A percentile compares a stretch with the other conserved stretches of the same genome.
These are phyloP conservation scores for Drosophila longiperda DNA, from an alignment of 2,888 invertebrate genomes.

Conservation along the genomic window DNA sequence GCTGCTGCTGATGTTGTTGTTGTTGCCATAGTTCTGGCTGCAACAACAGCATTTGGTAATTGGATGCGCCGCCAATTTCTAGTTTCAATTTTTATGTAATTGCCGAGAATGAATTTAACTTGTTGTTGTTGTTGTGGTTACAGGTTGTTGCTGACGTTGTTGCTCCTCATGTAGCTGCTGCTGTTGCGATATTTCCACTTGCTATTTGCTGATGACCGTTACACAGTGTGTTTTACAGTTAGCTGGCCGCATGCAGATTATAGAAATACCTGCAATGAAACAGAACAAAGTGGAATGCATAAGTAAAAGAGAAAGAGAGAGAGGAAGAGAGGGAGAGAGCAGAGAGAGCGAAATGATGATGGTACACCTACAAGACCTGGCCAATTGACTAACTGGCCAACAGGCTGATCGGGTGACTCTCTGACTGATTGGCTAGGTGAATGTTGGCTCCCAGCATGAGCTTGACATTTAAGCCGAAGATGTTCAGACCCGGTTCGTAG, in stretches of 20 bases:
- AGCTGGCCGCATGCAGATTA: conserved; percentile 66
- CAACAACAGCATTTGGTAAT: conserved; percentile 64
- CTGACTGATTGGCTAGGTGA: conserved; percentile 33
- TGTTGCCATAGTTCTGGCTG: conserved; percentile 59
- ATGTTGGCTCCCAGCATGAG: conserved; percentile 53
- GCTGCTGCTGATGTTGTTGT: conserved; percentile 32
- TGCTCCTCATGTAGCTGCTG: conserved; percentile 18
- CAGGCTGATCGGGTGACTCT: background rate
- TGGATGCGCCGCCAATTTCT: conserved; percentile 56
- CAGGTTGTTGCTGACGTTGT: conserved; percentile 40
- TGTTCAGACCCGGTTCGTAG: conserved; percentile 20
- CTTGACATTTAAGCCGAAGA: conserved; percentile 72
- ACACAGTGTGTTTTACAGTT: conserved; percentile 65
- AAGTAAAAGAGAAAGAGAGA: conserved; percentile 9
- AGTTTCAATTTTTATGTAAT: conserved; percentile 54
- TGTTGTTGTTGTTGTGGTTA: conserved; percentile 33
- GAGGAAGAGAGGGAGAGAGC: conserved; percentile 21
- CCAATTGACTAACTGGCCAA: conserved; percentile 26
- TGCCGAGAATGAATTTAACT: conserved; percentile 24
- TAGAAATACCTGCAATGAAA: conserved; percentile 52
- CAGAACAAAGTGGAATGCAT: conserved; percentile 25
- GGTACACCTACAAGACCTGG: conserved; percentile 2
- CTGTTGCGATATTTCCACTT: conserved; percentile 39
- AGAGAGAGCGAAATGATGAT: background rate
- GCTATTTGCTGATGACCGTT: conserved; percentile 60